These are phyloP conservation scores for Synaphobranchus kaupii DNA, from an alignment of 2,797 vertebrate species.

Conservation along the genomic window DNA sequence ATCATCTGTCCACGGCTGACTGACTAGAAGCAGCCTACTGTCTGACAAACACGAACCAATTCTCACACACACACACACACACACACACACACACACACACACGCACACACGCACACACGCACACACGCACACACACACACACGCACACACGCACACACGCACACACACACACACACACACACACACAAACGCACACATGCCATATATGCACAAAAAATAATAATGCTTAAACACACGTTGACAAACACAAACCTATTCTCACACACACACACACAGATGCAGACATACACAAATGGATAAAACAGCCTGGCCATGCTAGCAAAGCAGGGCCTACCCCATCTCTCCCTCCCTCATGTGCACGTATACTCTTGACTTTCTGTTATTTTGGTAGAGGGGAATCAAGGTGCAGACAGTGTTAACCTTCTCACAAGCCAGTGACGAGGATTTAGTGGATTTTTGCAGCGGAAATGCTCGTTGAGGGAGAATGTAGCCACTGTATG, in stretches of 20 bases:
- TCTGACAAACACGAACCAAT: slow-evolving; percentile 38
- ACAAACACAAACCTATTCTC: too few species aligned
- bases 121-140: slow-evolving; percentile 7
- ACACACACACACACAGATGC: slow-evolving; percentile 16
- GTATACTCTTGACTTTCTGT: background rate
- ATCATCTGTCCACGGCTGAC: background rate
- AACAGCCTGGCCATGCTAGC: slow-evolving; percentile 18
- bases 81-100: slow-evolving; percentile 8
- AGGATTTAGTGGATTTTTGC: background rate
- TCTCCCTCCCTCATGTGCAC: slow-evolving; percentile 19
- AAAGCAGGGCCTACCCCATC: slow-evolving; percentile 20
- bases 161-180: slow-evolving; percentile 17
- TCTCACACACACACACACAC: background rate
- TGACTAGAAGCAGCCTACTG: too few species aligned
- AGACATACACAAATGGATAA: too few species aligned
- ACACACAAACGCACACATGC: too few species aligned
- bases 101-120: background rate
- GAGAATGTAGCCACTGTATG: background rate
- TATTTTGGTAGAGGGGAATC: background rate
- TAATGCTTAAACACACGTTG: too few species aligned
- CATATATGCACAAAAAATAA: too few species aligned
- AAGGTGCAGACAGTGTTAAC: slow-evolving; percentile 40
- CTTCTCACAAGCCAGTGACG: slow-evolving; percentile 5
- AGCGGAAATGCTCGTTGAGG: background rate
- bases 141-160: background rate